A percentile compares a stretch with the other conserved stretches of the same genome.
These are phyloP conservation scores for Acrobasis consociella DNA, from an alignment of 2,888 invertebrate species.

Conservation along the genomic window DNA sequence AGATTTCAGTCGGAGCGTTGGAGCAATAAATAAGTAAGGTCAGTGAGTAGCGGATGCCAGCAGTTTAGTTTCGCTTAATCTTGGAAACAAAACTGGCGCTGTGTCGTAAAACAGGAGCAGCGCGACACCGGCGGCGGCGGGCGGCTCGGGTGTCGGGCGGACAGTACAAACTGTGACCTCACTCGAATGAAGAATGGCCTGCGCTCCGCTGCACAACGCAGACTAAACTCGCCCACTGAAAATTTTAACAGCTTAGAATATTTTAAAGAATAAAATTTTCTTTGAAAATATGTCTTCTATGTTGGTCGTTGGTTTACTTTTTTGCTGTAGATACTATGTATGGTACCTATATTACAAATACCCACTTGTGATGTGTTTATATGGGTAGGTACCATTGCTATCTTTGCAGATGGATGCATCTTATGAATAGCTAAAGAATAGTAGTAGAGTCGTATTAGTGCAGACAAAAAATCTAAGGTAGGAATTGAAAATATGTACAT, in stretches of 20 bases:
- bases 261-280: not conserved
- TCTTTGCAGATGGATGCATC: too few relatives aligned
- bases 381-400: too few relatives aligned
- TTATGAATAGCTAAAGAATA: too few relatives aligned
- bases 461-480: too few relatives aligned
- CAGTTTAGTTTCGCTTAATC: constrained; percentile 74
- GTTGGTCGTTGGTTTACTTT: too few relatives aligned
- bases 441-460: too few relatives aligned
- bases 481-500: too few relatives aligned
- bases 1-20: constrained; percentile 51
- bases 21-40: constrained; percentile 58
- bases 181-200: constrained; percentile 61
- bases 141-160: constrained; percentile 37
- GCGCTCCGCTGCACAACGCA: constrained; percentile 49
- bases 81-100: constrained; percentile 68
- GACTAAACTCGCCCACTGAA: constrained; percentile 43
- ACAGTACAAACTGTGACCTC: constrained; percentile 69
- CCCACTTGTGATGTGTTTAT: too few relatives aligned
- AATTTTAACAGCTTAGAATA: constrained; percentile 23
- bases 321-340: too few relatives aligned
- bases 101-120: constrained; percentile 65
- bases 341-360: too few relatives aligned
- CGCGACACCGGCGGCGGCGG: constrained; percentile 42
- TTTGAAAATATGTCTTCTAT: not conserved
- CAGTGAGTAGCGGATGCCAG: constrained; percentile 63